phyloP scores from a whole-genome alignment of 2,888 invertebrate species.

The Unio delphinus region DNA sequence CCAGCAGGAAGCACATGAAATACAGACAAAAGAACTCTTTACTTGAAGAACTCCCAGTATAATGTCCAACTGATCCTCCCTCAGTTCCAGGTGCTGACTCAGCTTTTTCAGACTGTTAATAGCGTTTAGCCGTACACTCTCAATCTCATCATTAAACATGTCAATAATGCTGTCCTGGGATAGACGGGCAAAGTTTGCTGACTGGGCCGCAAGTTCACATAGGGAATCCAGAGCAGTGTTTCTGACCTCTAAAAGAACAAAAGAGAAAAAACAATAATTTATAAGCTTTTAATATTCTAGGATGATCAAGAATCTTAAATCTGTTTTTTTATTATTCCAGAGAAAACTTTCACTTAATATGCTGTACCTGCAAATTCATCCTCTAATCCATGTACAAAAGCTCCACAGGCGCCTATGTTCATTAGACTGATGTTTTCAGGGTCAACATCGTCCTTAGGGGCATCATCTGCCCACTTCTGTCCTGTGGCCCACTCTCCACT shows the following conservation, averaged over 20 bases:
- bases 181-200: conserved; percentile 85
- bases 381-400: conserved; percentile 97
- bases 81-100: conserved; percentile 87
- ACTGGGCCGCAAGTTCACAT: conserved; percentile 87
- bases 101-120: conserved; percentile 94
- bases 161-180: conserved; percentile 97
- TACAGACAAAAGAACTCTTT: neutral
- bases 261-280: neutral
- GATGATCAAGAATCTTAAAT: neutral
- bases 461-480: conserved; percentile 88
- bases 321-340: neutral
- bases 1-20: neutral
- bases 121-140: conserved; percentile 93
- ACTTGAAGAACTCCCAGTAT: conserved; percentile 94
- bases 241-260: conserved; percentile 82
- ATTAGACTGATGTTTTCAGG: conserved; percentile 85
- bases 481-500: conserved; percentile 94
- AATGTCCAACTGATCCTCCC: conserved; percentile 96
- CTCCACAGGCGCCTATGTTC: conserved; percentile 96
- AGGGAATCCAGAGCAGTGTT: conserved; percentile 95
- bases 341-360: neutral
- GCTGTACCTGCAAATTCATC: conserved; percentile 91
- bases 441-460: conserved; percentile 82
- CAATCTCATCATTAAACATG: conserved; percentile 99
- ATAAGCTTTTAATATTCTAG: too few species aligned